phyloP scores from a whole-genome alignment of 2,113 vertebrate genomes.

The Seriola rivoliana region DNA sequence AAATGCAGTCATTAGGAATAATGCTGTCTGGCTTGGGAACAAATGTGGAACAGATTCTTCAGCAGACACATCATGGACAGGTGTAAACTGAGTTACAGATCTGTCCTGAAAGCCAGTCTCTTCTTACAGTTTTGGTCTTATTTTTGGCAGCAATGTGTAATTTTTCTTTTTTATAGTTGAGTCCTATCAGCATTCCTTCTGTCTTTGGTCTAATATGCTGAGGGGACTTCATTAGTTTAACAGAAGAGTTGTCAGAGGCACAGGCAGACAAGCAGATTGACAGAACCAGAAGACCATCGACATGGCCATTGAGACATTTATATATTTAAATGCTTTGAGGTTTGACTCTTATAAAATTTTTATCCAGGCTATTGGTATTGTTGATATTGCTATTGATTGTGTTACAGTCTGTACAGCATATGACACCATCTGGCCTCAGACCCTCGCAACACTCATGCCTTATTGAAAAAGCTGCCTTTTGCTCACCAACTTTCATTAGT shows the following conservation, averaged over 20 bases:
- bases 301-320: not conserved
- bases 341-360: not conserved
- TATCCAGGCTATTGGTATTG: not conserved
- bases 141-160: not conserved
- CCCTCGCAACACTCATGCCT: no score
- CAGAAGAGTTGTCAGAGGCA: no score
- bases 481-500: no score
- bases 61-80: slow-evolving; percentile 43
- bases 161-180: no score
- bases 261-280: no score
- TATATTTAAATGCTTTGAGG: not conserved
- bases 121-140: not conserved
- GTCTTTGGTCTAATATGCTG: no score
- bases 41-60: slow-evolving; percentile 53
- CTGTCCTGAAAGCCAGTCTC: not conserved
- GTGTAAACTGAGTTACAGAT: slow-evolving; percentile 33
- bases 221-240: no score
- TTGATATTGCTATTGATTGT: not conserved
- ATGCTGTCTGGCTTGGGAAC: slow-evolving; percentile 40
- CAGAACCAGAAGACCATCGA: no score
- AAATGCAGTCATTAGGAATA: slow-evolving; percentile 42
- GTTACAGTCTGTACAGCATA: no score
- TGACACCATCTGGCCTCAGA: no score
- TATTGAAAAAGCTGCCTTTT: no score
- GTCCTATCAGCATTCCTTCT: no score